A percentile compares a stretch with the other conserved stretches of the same genome.
Conservation (phyloP, 2,888 invertebrate genomes). For the Nephrotoma flavescens region DNA sequence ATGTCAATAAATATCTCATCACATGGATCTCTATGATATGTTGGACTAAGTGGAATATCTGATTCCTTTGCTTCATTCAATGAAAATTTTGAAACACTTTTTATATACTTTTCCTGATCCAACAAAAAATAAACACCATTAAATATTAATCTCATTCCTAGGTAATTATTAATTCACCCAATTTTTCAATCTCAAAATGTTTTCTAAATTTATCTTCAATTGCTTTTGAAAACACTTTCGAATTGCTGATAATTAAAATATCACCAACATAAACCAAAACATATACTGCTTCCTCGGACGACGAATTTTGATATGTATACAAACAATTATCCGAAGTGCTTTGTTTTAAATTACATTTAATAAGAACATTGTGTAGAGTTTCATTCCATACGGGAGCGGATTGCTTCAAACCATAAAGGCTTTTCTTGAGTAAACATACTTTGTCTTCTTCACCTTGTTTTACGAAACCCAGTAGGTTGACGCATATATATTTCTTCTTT, state of each 20-base stretch:
- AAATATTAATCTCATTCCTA: neutral
- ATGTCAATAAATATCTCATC: neutral
- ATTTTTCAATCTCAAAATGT: neutral
- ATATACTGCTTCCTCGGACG: neutral
- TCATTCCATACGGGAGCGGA: constrained; percentile 13
- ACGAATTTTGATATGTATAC: neutral
- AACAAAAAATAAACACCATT: too few species aligned
- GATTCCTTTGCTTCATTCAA: neutral
- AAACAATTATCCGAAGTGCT: neutral
- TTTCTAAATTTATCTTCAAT: neutral
- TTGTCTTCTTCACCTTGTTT: neutral
- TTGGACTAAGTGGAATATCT: neutral
- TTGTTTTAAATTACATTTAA: neutral
- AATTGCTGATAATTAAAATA: neutral
- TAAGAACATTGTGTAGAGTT: constrained; percentile 8
- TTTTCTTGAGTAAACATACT: constrained; percentile 7
- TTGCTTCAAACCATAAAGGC: constrained; percentile 15
- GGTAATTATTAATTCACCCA: neutral
- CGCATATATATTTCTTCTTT: neutral
- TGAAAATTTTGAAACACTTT: too few species aligned
- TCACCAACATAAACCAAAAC: neutral
- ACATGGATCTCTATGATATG: neutral
- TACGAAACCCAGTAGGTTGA: constrained; percentile 6
- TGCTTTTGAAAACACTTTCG: neutral
- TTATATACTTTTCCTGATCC: too few species aligned